phyloP scores from a whole-genome alignment of 2,113 vertebrate species.

The Melanerpes formicivorus region DNA sequence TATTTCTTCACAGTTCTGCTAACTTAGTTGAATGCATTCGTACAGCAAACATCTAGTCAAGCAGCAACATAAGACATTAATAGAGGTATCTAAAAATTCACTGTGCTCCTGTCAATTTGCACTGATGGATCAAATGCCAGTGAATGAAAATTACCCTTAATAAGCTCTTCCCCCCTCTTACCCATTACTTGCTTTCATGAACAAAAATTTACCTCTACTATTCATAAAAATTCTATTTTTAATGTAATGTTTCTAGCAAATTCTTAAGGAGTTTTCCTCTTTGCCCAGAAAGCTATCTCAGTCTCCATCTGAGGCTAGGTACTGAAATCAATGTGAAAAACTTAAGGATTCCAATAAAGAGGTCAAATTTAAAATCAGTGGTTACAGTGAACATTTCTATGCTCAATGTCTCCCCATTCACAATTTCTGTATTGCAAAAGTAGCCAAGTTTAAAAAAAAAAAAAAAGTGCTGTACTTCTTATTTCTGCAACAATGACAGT shows the following conservation, averaged over 20 bases:
- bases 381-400: background rate
- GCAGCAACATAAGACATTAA: background rate
- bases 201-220: background rate
- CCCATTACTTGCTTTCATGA: background rate
- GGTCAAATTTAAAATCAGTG: background rate
- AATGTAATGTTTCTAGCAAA: background rate
- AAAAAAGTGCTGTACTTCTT: fast-evolving
- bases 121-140: background rate
- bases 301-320: background rate
- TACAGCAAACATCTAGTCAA: background rate
- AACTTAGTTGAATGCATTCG: background rate
- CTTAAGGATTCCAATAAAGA: background rate
- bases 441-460: background rate
- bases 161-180: background rate
- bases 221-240: background rate
- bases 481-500: background rate
- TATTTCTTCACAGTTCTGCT: background rate
- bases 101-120: background rate
- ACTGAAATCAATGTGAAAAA: background rate
- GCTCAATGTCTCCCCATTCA: background rate
- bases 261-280: background rate
- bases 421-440: background rate
- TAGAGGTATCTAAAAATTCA: background rate
- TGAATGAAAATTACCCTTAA: background rate
- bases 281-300: background rate